Evolutionary conservation across 2,113 vertebrate genomes (phyloP), one percentile per base, ranked within the genome.

Genomic region (Capreolus pygargus): DNA sequence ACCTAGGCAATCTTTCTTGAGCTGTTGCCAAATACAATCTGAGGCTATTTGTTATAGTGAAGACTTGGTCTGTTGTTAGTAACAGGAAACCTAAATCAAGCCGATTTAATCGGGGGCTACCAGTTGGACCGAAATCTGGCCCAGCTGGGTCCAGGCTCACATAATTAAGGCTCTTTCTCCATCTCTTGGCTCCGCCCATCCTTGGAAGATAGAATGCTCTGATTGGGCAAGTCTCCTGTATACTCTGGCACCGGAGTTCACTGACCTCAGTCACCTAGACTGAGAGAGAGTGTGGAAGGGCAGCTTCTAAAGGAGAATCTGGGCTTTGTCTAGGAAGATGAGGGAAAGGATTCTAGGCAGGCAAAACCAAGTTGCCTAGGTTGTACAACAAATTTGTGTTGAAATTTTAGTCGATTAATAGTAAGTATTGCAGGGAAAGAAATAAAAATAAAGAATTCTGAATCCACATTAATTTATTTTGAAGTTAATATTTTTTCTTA

Each of bases 391-490:
- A 82, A 94, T 78, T 52, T 50, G 23, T 43, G 57, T 50, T 87
- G 57, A 79, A 79, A 28, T 87, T 88, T 93, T 76, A 89, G 57
- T 45, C 87, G 86, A 74, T 74, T 86, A 78, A 54, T 78, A 81
- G 60, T 33, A 84, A 86, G 30, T 47, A n/a, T 82, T 85, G 45
- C 30, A 64, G 61, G n/a, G 30, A 89, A 93, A 96, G 36, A 45
- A 25, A 50, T 50, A 45, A 58, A 83, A 93, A 94, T 82, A 85
- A 96, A 52, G 84, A 97, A 96, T 93, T 87, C 92, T 86, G 28
- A 55, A 39, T 60, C 67, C 55, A 50, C 21, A 1, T 17, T 78
- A 70, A 93, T 94, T 92, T 93, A 89, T 55, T 89, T 94, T 90
- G 30, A 95, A 94, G n/a, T 58, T 43, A 57, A 93, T 11, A 82